Conservation (phyloP, 2,888 invertebrate genomes). For the Machimus atricapillus region DNA sequence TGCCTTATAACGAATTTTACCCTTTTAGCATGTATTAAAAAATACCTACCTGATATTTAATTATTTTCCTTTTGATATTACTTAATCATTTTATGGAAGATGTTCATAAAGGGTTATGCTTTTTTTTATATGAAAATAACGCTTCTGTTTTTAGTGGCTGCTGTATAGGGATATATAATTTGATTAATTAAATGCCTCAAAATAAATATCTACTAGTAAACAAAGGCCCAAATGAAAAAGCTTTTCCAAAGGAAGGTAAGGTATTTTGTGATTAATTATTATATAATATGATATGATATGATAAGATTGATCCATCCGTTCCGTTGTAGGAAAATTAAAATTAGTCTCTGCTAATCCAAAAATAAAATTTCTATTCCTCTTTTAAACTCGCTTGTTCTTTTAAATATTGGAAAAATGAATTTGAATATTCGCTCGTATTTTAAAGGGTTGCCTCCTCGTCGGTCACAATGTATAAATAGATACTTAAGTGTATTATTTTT, state of each 20-base stretch:
- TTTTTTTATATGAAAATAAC: neutral
- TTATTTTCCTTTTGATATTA: neutral
- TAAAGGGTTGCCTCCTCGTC: neutral
- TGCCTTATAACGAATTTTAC: neutral
- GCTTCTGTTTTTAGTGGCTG: neutral
- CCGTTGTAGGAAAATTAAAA: no score
- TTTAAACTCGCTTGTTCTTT: neutral
- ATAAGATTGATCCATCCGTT: no score
- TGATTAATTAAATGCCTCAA: neutral
- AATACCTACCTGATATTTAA: neutral
- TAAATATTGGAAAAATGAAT: no score
- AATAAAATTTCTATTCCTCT: neutral
- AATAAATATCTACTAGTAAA: neutral
- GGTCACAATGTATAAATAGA: no score
- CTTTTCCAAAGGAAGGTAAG: neutral
- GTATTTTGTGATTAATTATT: neutral
- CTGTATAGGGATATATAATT: neutral
- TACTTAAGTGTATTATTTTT: no score
- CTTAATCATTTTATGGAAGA: neutral
- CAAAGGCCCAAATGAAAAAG: neutral
- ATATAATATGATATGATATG: no score
- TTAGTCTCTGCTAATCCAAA: no score
- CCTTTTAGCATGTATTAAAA: neutral
- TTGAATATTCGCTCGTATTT: no score
- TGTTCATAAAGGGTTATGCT: neutral